phyloP scores from a whole-genome alignment of 2,888 invertebrate species.

The Macrosiphum euphorbiae region DNA sequence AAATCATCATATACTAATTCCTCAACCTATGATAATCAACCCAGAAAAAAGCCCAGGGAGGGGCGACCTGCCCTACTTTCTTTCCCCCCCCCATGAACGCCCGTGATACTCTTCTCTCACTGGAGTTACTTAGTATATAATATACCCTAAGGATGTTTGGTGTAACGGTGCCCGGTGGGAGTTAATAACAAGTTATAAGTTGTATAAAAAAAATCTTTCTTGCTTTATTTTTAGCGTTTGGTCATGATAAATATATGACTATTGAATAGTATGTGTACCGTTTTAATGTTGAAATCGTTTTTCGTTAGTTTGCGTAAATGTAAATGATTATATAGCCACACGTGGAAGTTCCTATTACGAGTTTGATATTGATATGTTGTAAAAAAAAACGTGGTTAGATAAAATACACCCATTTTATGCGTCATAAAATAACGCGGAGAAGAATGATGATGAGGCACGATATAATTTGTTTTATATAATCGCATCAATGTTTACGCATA shows the following conservation, averaged over 20 bases:
- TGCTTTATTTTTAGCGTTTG: background rate
- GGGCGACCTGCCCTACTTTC: too few species aligned
- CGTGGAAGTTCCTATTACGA: background rate
- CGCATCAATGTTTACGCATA: background rate
- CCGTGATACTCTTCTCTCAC: too few species aligned
- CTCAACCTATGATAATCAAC: too few species aligned
- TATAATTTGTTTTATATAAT: background rate
- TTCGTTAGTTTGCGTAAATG: background rate
- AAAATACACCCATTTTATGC: constrained; percentile 12
- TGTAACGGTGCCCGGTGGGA: background rate
- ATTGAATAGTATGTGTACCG: background rate
- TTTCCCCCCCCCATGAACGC: too few species aligned
- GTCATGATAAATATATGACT: background rate
- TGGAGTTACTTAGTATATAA: background rate
- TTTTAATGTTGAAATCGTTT: background rate
- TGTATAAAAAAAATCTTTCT: background rate
- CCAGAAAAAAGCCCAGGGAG: too few species aligned
- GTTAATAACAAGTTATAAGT: background rate
- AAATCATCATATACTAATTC: too few species aligned
- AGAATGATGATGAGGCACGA: background rate
- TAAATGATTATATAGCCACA: background rate
- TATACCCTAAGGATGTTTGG: background rate
- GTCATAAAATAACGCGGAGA: background rate
- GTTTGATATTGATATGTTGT: background rate
- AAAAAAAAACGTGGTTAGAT: constrained; percentile 11